phyloP scores from a whole-genome alignment of 1,140 invertebrate species.

The Solen grandis region DNA sequence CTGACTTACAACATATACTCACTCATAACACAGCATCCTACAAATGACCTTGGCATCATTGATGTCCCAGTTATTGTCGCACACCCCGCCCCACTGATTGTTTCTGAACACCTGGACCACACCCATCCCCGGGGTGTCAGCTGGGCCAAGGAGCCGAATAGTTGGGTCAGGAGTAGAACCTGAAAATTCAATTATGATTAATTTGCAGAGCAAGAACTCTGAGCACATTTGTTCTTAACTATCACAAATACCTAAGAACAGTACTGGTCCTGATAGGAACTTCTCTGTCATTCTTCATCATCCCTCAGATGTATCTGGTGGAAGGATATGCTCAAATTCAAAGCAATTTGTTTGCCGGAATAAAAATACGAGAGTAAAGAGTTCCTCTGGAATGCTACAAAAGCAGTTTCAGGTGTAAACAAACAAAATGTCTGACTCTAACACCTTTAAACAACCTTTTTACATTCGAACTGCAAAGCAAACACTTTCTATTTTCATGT shows the following conservation, averaged over 20 bases:
- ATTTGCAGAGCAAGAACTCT: not conserved
- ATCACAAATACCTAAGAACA: not conserved
- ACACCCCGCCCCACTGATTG: conserved; percentile 89
- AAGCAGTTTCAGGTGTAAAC: too few species aligned
- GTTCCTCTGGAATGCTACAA: too few species aligned
- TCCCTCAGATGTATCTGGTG: not conserved
- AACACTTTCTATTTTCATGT: too few species aligned
- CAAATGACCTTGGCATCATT: conserved; percentile 90
- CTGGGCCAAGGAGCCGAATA: conserved; percentile 54
- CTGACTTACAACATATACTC: too few species aligned
- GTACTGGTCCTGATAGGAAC: not conserved
- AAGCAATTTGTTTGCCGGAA: not conserved
- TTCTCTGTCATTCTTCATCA: not conserved
- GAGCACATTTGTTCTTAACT: not conserved
- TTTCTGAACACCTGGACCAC: conserved; percentile 60
- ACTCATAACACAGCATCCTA: conserved; percentile 86
- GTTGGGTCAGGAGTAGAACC: conserved; percentile 31
- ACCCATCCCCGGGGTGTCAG: conserved; percentile 57
- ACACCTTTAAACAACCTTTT: too few species aligned
- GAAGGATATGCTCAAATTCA: too few species aligned
- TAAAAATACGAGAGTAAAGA: not conserved
- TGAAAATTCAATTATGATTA: not conserved
- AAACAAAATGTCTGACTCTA: too few species aligned
- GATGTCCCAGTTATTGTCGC: conserved; percentile 88
- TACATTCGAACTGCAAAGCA: too few species aligned